These are phyloP conservation scores for Euura lappo DNA, from an alignment of 1,140 invertebrate species.

Conservation along the genomic window DNA sequence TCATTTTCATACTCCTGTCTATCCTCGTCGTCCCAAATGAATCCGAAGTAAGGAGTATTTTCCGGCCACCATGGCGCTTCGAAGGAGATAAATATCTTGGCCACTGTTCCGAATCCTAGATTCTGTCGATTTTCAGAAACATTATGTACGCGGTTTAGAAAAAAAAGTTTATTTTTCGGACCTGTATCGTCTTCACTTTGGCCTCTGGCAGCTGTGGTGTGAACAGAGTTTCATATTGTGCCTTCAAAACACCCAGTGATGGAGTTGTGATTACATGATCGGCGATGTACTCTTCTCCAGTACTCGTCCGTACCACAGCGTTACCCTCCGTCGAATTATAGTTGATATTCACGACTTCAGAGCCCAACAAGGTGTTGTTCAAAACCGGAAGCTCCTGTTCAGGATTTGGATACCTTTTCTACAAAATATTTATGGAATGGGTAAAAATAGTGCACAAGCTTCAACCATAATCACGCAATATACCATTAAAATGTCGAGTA, in stretches of 20 bases:
- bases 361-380: constrained; percentile 47
- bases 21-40: background rate
- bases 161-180: constrained; percentile 9
- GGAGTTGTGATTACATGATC: constrained; percentile 58
- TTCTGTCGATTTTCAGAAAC: constrained; percentile 14
- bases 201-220: constrained; percentile 44
- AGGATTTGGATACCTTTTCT: constrained; percentile 44
- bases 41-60: background rate
- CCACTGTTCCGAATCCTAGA: constrained; percentile 58
- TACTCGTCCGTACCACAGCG: constrained; percentile 45
- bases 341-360: constrained; percentile 46
- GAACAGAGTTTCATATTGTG: constrained; percentile 49
- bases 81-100: constrained; percentile 52
- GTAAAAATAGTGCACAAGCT: no score
- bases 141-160: no score
- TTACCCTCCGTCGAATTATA: constrained; percentile 36
- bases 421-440: no score
- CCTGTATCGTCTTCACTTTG: constrained; percentile 49
- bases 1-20: constrained; percentile 10
- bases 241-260: constrained; percentile 61
- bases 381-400: constrained; percentile 35
- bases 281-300: constrained; percentile 45
- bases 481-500: no score
- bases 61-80: background rate
- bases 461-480: no score